phyloP scores from a whole-genome alignment of 2,113 vertebrate species.

The Sciurus niger region DNA sequence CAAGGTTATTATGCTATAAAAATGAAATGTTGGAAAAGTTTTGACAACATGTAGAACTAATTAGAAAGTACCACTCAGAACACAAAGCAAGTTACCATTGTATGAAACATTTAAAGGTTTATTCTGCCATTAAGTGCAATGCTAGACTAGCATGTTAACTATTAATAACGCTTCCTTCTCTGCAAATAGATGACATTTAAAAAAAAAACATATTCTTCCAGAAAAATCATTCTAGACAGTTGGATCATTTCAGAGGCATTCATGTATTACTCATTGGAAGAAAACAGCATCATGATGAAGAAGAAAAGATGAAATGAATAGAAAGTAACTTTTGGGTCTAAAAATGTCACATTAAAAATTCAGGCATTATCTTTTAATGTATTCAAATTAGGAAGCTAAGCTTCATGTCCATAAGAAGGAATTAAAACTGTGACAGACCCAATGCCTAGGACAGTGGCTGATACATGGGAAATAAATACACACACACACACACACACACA shows the following conservation, averaged over 20 bases:
- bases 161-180: conserved; percentile 5
- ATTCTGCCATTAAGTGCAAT: not conserved
- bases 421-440: not conserved
- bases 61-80: conserved; percentile 74
- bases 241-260: conserved; percentile 1
- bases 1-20: conserved; percentile 72
- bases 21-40: conserved; percentile 82
- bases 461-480: not conserved
- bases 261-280: not conserved
- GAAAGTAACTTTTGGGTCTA: not conserved
- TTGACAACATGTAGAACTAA: conserved; percentile 69
- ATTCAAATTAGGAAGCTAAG: not conserved
- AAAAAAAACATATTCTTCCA: not conserved
- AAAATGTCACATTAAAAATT: conserved; percentile 37
- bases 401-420: not conserved
- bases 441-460: not conserved
- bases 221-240: conserved; percentile 20
- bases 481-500: no score
- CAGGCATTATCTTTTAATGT: not conserved
- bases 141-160: not conserved
- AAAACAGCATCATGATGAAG: not conserved
- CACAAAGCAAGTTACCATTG: conserved; percentile 59
- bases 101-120: conserved; percentile 48
- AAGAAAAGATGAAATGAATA: not conserved
- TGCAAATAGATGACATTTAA: conserved; percentile 17